phyloP scores from a whole-genome alignment of 2,113 vertebrate genomes.

The Hucho hucho region DNA sequence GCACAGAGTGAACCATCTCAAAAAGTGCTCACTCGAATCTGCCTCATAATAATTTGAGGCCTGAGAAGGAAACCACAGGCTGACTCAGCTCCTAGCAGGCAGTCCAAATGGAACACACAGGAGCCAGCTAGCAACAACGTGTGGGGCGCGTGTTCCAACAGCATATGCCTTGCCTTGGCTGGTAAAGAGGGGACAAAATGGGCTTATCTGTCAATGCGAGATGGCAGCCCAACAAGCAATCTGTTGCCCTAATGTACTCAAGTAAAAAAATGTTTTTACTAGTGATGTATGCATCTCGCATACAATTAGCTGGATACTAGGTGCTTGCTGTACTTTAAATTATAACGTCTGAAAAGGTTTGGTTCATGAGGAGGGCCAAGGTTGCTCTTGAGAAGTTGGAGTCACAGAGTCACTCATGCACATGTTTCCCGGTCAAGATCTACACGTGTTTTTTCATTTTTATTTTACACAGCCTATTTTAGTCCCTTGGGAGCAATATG shows the following conservation, averaged over 20 bases:
- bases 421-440: neutral
- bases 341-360: too few species aligned
- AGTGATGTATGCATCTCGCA: too few species aligned
- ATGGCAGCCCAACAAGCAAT: neutral
- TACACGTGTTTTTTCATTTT: neutral
- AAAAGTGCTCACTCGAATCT: slow-evolving; percentile 26
- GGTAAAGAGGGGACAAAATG: neutral
- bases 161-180: neutral
- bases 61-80: slow-evolving; percentile 18
- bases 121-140: neutral
- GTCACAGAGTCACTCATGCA: neutral
- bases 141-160: neutral
- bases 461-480: neutral
- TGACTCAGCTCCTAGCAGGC: slow-evolving; percentile 34
- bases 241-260: neutral
- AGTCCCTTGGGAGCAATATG: slow-evolving; percentile 1
- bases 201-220: neutral
- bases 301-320: too few species aligned
- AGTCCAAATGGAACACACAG: slow-evolving; percentile 30
- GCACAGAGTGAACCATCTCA: slow-evolving; percentile 11
- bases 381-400: neutral
- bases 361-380: too few species aligned
- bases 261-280: too few species aligned
- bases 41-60: slow-evolving; percentile 17
- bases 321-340: too few species aligned